Percentiles rank a stretch among this genome's conserved stretches.
Conservation (phyloP, 2,113 vertebrate species). For the Rhagologus leucostigma region DNA sequence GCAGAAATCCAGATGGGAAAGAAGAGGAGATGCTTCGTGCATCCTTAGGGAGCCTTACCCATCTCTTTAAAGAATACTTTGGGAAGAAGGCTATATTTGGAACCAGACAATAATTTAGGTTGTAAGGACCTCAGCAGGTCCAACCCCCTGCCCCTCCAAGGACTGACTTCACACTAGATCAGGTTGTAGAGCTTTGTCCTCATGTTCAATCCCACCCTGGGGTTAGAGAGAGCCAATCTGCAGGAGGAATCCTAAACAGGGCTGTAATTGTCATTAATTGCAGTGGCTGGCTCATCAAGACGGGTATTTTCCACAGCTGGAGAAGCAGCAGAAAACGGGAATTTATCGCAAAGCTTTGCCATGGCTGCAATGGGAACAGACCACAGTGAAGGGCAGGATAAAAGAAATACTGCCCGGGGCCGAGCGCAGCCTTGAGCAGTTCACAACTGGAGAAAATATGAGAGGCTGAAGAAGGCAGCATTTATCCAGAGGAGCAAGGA, state of each 20-base stretch:
- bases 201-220: rapidly evolving
- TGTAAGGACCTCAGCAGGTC: not conserved
- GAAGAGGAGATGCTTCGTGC: not conserved
- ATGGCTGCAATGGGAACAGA: not conserved
- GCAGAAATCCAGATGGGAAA: not conserved
- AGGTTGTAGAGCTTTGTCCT: not conserved
- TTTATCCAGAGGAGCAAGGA: not conserved
- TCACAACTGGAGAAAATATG: not conserved
- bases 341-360: not conserved
- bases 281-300: not conserved
- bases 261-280: not conserved
- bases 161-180: not conserved
- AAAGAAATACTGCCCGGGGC: not conserved
- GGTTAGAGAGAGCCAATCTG: not conserved
- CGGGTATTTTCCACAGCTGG: not conserved
- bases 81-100: not conserved
- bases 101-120: not conserved
- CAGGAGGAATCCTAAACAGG: not conserved
- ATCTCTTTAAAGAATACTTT: not conserved
- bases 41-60: not conserved
- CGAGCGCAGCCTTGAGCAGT: not conserved
- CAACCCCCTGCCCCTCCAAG: not conserved
- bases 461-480: not conserved
- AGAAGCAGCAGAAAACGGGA: not conserved
- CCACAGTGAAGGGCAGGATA: not conserved